Evolutionary conservation across 2,888 invertebrate species (phyloP).

Genomic region (Drosophila neonasuta): DNA sequence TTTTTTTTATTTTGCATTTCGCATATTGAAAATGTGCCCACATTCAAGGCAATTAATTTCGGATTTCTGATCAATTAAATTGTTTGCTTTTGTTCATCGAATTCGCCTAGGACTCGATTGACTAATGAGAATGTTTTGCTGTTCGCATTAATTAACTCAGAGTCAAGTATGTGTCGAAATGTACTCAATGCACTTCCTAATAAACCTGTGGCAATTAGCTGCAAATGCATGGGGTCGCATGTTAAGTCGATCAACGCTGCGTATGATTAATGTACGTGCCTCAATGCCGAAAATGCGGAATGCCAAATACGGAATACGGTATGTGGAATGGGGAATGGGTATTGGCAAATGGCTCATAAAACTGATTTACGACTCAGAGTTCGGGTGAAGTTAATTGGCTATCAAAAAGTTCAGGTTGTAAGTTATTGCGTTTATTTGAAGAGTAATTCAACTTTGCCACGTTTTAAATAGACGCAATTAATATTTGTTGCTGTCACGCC

Average conservation of each 20-base stretch:
- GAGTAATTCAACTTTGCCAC: slow-evolving; percentile 53
- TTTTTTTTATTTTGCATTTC: slow-evolving; percentile 1
- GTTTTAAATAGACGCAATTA: slow-evolving; percentile 53
- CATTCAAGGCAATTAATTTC: background rate
- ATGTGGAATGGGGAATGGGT: background rate
- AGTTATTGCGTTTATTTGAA: slow-evolving; percentile 31
- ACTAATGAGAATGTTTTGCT: background rate
- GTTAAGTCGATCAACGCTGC: slow-evolving; percentile 38
- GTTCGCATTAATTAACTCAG: slow-evolving; percentile 2
- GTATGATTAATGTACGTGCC: slow-evolving; percentile 58
- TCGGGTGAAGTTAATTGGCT: slow-evolving; percentile 44
- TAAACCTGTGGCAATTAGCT: slow-evolving; percentile 30
- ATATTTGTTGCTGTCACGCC: slow-evolving; percentile 50
- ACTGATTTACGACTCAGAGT: slow-evolving; percentile 49
- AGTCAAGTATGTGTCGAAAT: background rate
- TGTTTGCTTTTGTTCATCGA: background rate
- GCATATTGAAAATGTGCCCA: background rate
- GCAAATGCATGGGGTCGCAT: slow-evolving; percentile 16
- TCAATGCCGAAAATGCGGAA: background rate
- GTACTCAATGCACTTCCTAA: slow-evolving; percentile 18
- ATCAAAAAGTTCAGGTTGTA: slow-evolving; percentile 25
- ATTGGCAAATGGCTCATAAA: slow-evolving; percentile 34
- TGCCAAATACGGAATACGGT: no score
- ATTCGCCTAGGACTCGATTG: background rate
- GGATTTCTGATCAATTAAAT: background rate